Evolutionary conservation across 2,888 invertebrate species (phyloP).

Genomic region (Orthonychiurus folsomi): DNA sequence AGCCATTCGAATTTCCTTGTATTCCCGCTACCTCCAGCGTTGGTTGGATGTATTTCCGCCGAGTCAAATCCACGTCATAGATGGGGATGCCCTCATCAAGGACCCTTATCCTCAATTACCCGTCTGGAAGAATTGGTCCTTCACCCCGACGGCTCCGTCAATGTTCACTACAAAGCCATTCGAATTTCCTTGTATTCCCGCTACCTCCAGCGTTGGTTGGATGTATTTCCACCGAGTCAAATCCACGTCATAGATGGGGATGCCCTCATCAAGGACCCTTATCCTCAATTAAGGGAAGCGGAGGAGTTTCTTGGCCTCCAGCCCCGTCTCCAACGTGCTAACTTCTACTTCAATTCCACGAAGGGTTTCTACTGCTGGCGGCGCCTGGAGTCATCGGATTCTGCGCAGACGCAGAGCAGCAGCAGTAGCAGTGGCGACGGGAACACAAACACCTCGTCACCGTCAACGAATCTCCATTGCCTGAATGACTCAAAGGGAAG

Average conservation of each 20-base stretch:
- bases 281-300: no score
- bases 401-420: no score
- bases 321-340: slow-evolving; percentile 63
- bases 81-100: slow-evolving; percentile 49
- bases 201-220: slow-evolving; percentile 83
- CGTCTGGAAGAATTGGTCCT: no score
- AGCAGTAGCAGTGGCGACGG: no score
- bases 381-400: no score
- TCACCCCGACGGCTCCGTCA: slow-evolving; percentile 75
- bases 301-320: slow-evolving; percentile 75
- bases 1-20: slow-evolving; percentile 79
- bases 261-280: slow-evolving; percentile 39
- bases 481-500: no score
- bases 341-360: slow-evolving; percentile 93
- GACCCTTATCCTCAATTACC: slow-evolving; percentile 38
- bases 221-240: slow-evolving; percentile 82
- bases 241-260: slow-evolving; percentile 80
- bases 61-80: slow-evolving; percentile 85
- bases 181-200: slow-evolving; percentile 84
- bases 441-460: no score
- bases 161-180: slow-evolving; percentile 71
- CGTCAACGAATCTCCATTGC: no score
- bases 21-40: slow-evolving; percentile 76
- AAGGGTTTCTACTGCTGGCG: slow-evolving; percentile 84
- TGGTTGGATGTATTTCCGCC: slow-evolving; percentile 91